phyloP scores from a whole-genome alignment of 2,113 vertebrate genomes.

The Micronycteris hirsuta region DNA sequence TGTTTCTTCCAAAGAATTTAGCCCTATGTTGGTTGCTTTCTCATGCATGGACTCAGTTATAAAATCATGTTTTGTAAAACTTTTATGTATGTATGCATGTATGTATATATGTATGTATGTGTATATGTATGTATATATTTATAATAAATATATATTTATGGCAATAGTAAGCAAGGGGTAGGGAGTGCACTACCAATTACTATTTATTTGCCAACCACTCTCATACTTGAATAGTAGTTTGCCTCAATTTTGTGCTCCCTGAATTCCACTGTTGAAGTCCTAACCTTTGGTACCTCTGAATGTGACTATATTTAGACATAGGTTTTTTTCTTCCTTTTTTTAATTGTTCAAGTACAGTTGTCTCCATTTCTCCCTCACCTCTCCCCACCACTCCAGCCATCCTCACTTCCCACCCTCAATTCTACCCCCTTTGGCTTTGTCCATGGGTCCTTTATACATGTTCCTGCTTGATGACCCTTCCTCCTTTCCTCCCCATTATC shows the following conservation, averaged over 20 bases:
- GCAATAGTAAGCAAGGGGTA: neutral
- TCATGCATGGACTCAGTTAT: neutral
- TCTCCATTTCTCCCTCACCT: no score
- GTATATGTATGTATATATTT: neutral
- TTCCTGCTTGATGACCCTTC: no score
- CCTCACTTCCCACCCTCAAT: no score
- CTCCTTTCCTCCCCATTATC: no score
- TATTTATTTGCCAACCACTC: neutral
- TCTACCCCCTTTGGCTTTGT: no score
- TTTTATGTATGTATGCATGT: no score
- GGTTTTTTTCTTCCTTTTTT: no score
- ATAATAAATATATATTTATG: no score
- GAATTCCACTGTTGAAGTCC: neutral
- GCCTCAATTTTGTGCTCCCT: neutral
- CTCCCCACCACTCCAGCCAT: no score
- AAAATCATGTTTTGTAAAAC: neutral
- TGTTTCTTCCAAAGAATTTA: neutral
- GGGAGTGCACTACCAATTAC: neutral
- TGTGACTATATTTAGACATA: neutral
- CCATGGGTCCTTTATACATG: no score
- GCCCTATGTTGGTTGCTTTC: neutral
- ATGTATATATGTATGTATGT: no score
- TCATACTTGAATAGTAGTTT: neutral
- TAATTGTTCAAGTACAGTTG: no score
- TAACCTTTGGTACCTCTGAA: neutral